These are phyloP conservation scores for Synodontis membranacea DNA, from an alignment of 2,113 vertebrate genomes.

Conservation along the genomic window DNA sequence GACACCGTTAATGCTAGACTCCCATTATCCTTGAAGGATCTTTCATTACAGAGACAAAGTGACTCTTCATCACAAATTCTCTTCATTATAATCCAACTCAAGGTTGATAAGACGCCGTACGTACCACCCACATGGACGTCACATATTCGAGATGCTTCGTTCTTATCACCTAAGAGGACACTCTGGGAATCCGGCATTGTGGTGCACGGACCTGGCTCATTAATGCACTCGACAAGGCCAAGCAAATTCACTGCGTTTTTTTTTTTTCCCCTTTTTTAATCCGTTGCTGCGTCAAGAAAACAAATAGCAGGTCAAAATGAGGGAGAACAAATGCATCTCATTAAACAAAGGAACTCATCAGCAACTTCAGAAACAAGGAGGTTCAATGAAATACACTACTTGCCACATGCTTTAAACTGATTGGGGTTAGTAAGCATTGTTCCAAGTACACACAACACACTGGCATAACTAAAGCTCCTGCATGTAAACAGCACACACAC, in stretches of 20 bases:
- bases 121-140: not conserved
- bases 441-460: not conserved
- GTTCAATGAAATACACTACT: not conserved
- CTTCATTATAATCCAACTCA: constrained; percentile 27
- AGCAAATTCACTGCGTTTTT: not conserved
- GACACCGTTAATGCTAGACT: constrained; percentile 26
- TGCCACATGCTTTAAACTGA: not conserved
- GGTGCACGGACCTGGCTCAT: constrained; percentile 15
- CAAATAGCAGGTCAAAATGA: constrained; percentile 22
- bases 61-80: constrained; percentile 22
- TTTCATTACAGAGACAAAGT: constrained; percentile 34
- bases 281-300: not conserved
- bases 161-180: not conserved
- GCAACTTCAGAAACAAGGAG: not conserved
- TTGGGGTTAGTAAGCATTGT: not conserved
- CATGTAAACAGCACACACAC: not conserved
- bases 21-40: constrained; percentile 20
- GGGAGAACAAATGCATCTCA: constrained; percentile 9
- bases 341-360: constrained; percentile 18
- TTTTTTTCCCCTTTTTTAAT: not conserved
- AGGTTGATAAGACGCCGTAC: constrained; percentile 19
- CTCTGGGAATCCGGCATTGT: not conserved
- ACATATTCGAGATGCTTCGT: not conserved
- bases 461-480: not conserved
- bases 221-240: constrained; percentile 6